Evolutionary conservation across 2,888 invertebrate genomes (phyloP).

Genomic region (Noctua comes): DNA sequence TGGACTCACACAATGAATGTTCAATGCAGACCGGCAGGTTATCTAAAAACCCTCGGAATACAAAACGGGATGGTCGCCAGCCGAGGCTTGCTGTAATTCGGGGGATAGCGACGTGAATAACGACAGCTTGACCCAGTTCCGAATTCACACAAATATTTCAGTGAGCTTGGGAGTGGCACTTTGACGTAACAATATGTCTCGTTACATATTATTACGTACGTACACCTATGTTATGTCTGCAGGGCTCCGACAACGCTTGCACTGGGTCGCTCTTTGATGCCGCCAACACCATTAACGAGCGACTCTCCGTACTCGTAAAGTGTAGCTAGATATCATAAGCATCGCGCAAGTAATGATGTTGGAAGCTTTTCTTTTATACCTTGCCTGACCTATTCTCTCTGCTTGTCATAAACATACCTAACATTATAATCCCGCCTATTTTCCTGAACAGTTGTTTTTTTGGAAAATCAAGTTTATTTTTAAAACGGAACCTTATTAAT

Average conservation of each 20-base stretch:
- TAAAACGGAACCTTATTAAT: neutral
- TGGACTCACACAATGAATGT: constrained; percentile 73
- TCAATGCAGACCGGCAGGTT: constrained; percentile 71
- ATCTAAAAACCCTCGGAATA: constrained; percentile 71
- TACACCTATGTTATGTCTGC: constrained; percentile 49
- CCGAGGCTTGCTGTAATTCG: constrained; percentile 65
- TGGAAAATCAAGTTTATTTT: too few relatives aligned
- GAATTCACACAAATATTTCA: constrained; percentile 81
- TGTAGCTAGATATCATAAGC: neutral
- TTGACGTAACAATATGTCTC: constrained; percentile 77
- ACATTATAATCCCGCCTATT: neutral
- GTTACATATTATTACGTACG: constrained; percentile 62
- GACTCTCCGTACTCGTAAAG: neutral
- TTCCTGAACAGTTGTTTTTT: too few relatives aligned
- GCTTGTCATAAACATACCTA: neutral
- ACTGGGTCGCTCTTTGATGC: constrained; percentile 20
- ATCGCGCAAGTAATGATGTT: neutral
- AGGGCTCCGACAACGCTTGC: constrained; percentile 33
- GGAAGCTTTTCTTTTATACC: constrained; percentile 1
- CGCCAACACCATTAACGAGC: constrained; percentile 26
- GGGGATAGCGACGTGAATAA: constrained; percentile 66
- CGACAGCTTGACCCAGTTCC: constrained; percentile 82
- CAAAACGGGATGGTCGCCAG: constrained; percentile 69
- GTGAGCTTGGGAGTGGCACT: constrained; percentile 82
- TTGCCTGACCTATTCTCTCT: constrained; percentile 8